These are phyloP conservation scores for Polydrusus pterygomalis DNA, from an alignment of 2,888 invertebrate species.

Conservation along the genomic window DNA sequence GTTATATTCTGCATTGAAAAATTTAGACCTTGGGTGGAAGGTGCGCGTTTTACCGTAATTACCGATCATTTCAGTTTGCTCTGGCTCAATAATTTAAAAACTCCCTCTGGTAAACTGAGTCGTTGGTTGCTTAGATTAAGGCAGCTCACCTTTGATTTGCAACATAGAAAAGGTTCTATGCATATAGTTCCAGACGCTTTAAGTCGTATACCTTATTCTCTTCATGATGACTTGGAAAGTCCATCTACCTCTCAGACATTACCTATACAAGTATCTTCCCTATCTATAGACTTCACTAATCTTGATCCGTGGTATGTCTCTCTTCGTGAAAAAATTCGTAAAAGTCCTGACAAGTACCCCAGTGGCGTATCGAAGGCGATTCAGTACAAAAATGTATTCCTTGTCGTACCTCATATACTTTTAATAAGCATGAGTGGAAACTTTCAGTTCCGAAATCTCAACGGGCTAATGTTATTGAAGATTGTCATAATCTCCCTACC, in stretches of 20 bases:
- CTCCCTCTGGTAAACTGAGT: conserved; percentile 57
- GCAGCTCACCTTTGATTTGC: conserved; percentile 52
- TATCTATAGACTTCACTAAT: not conserved
- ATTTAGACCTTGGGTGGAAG: conserved; percentile 57
- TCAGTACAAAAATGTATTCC: conserved; percentile 10
- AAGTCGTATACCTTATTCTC: conserved; percentile 33
- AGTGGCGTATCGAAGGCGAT: not conserved
- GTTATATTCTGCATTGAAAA: too few relatives aligned
- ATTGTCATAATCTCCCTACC: too few relatives aligned
- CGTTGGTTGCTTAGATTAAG: conserved; percentile 54
- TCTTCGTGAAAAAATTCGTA: not conserved
- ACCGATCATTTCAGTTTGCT: conserved; percentile 56
- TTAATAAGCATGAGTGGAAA: conserved; percentile 51
- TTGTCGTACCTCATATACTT: not conserved
- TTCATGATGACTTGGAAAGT: not conserved
- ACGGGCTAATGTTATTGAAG: too few relatives aligned
- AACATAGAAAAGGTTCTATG: conserved; percentile 53
- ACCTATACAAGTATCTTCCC: not conserved
- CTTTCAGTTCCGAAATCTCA: conserved; percentile 8
- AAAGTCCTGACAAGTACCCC: conserved; percentile 7
- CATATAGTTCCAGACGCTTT: conserved; percentile 52
- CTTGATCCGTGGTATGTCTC: conserved; percentile 2
- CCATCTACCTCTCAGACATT: not conserved
- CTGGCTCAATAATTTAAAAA: conserved; percentile 55
- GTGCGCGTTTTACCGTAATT: too few relatives aligned